phyloP scores from a whole-genome alignment of 2,888 invertebrate species.

The Drosophila incognita region DNA sequence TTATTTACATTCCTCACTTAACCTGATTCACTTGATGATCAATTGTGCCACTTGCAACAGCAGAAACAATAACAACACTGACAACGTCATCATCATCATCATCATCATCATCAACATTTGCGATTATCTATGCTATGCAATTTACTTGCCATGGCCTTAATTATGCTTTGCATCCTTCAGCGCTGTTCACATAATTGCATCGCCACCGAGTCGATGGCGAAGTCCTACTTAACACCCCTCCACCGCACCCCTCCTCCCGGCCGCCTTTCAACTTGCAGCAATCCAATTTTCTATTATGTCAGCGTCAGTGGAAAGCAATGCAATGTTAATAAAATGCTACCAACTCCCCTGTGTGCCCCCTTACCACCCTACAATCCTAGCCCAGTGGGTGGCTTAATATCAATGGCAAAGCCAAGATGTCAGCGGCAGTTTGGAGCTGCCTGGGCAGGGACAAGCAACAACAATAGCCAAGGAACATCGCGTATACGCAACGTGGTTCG shows the following conservation, averaged over 20 bases:
- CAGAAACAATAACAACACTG: background rate
- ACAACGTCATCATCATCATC: constrained; percentile 22
- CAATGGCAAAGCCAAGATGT: constrained; percentile 61
- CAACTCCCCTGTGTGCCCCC: background rate
- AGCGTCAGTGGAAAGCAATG: constrained; percentile 70
- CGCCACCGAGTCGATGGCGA: constrained; percentile 10
- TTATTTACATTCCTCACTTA: background rate
- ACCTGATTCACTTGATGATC: constrained; percentile 10
- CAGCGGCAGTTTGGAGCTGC: constrained; percentile 49
- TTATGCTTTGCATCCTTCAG: constrained; percentile 70
- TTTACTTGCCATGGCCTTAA: constrained; percentile 61
- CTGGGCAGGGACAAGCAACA: background rate
- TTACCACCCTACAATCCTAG: too few relatives aligned
- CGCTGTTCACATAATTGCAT: constrained; percentile 74
- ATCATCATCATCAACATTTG: constrained; percentile 1
- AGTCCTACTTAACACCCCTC: background rate
- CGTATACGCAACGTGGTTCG: constrained; percentile 76
- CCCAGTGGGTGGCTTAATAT: constrained; percentile 34
- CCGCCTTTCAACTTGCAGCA: constrained; percentile 48
- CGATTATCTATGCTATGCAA: constrained; percentile 47
- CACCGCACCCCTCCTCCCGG: background rate
- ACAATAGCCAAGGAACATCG: constrained; percentile 11
- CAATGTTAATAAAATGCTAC: constrained; percentile 73
- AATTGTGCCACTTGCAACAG: constrained; percentile 26
- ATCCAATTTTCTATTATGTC: constrained; percentile 80